phyloP scores from a whole-genome alignment of 2,113 vertebrate species.

The Merops nubicus region DNA sequence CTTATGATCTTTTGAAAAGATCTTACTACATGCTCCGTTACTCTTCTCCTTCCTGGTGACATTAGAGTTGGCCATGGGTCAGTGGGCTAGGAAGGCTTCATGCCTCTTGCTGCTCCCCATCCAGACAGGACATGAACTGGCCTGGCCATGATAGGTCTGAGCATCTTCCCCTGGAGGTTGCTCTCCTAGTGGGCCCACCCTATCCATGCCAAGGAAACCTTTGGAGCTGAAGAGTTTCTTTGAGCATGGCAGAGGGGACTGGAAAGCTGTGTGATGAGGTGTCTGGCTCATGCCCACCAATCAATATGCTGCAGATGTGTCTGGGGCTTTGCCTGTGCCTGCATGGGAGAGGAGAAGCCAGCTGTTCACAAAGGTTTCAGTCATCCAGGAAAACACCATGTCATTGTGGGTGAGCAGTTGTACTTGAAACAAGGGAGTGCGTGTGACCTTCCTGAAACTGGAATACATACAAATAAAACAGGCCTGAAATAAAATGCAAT shows the following conservation, averaged over 20 bases:
- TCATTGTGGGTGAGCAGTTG: accelerated
- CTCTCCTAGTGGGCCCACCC: not conserved
- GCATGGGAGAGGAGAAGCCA: not conserved
- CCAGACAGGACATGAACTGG: not conserved
- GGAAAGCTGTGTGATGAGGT: not conserved
- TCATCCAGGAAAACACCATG: not conserved
- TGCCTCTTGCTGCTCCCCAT: not conserved
- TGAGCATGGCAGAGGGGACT: accelerated
- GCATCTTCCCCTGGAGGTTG: not conserved
- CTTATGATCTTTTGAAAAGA: not conserved
- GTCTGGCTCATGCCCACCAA: accelerated
- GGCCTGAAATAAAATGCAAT: conserved; percentile 9
- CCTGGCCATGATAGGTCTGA: accelerated
- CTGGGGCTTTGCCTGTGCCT: not conserved
- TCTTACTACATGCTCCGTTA: not conserved
- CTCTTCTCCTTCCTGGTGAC: not conserved
- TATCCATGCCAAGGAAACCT: accelerated
- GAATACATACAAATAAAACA: conserved; percentile 21
- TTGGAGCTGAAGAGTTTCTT: accelerated
- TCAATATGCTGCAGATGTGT: not conserved
- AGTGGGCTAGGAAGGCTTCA: not conserved
- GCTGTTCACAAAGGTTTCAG: not conserved
- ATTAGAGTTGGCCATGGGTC: accelerated
- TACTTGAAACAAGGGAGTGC: not conserved
- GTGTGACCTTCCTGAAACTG: not conserved